Evolutionary conservation across 2,113 vertebrate genomes (phyloP), one percentile per base, ranked within the genome.

Genomic region (Suricata suricatta): DNA sequence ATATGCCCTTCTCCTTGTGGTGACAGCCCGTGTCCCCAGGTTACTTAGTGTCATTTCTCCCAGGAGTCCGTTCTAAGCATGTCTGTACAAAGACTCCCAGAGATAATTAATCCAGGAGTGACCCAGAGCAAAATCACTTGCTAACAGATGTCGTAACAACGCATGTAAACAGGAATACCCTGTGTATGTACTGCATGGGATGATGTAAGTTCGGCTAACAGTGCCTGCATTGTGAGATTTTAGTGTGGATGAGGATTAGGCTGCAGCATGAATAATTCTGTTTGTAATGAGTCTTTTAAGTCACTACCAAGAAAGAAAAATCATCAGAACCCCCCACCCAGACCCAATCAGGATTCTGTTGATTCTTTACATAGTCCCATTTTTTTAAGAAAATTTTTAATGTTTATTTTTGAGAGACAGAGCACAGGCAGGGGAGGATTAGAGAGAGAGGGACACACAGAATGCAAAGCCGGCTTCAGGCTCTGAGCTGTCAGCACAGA

Each of bases 171-270:
- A 95, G 87, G 7, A 54, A 1, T 15, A 38, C 17, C 25, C 12
- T 95, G 96, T 96, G 68, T 96, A 72, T 96, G 95, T 82, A 25
- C 64, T 6, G 47, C 23, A 96, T 98, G 96, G 72, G 90, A 81
- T 90, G 90, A 68, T 33, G 60, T 41, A 19, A 35, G n/a, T 95
- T 79, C 93, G 44, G 9, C 97, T 96, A 97, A 97, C 92, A 81
- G 54, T 85, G 95, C 60, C 87, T 87, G 82, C 35, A 25, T 66
- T 80, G 81, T 47, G 57, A 69, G 69, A 79, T 81, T 82, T 76
- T 60, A 77, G 50, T 50, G n/a, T 89, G 77, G 81, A 60, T 77
- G 79, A 50, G 31, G 69, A 44, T 76, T 74, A 72, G 29, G 38
- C 90, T 89, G 31, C 31, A 93, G 95, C 96, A 93, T 85, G 95